A percentile compares a stretch with the other conserved stretches of the same genome.
phyloP scores from a whole-genome alignment of 2,113 vertebrate genomes.

The Acanthochromis polyacanthus region DNA sequence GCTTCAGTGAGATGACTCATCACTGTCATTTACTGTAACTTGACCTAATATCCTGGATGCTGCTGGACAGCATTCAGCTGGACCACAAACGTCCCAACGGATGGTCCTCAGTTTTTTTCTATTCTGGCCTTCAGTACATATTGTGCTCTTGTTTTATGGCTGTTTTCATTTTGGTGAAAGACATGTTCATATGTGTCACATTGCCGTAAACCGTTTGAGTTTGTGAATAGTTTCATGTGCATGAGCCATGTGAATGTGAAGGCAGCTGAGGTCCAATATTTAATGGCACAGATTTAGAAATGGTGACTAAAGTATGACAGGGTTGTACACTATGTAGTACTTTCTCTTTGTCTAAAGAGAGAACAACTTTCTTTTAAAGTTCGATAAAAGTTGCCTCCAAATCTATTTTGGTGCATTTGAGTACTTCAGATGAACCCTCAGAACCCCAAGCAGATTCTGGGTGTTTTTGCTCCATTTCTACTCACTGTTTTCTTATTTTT shows the following conservation, averaged over 20 bases:
- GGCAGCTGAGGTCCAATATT: neutral
- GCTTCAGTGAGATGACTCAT: conserved; percentile 25
- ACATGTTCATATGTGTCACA: conserved; percentile 23
- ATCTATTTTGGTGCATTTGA: neutral
- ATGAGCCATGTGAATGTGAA: neutral
- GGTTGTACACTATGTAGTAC: neutral
- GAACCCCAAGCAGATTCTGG: too few relatives aligned
- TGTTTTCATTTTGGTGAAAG: conserved; percentile 28
- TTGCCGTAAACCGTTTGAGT: conserved; percentile 10
- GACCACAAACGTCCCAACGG: neutral
- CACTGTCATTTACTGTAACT: conserved; percentile 33
- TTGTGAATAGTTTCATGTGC: neutral
- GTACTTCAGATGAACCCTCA: neutral
- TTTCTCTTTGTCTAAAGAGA: neutral
- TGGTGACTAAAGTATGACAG: neutral
- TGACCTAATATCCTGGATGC: conserved; percentile 6
- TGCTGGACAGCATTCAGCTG: conserved; percentile 36
- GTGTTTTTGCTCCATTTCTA: too few relatives aligned
- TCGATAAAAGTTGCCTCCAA: neutral
- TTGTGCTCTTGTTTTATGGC: conserved; percentile 16
- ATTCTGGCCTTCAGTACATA: conserved; percentile 1
- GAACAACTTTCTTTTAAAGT: neutral
- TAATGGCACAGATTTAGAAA: neutral
- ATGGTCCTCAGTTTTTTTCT: neutral
- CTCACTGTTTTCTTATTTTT: too few relatives aligned